Percentiles rank a stretch among this genome's conserved stretches.
phyloP scores from a whole-genome alignment of 2,797 vertebrate species.

The Oceanodroma leucorhoa region DNA sequence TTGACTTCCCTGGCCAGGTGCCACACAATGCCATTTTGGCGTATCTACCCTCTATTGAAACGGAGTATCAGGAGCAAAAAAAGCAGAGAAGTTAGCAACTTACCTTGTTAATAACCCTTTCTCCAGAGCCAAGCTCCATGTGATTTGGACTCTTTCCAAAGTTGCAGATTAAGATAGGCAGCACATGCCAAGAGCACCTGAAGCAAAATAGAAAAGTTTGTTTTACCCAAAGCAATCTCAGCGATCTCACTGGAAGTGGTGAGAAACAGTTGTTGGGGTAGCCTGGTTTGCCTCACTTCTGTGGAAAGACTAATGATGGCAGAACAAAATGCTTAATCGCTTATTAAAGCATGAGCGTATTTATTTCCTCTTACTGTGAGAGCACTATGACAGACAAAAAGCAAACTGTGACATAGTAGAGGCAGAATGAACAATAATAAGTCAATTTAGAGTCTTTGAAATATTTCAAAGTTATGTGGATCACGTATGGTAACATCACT shows the following conservation, averaged over 20 bases:
- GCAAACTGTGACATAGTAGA: not conserved
- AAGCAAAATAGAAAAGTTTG: slow-evolving; percentile 7
- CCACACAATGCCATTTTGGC: not conserved
- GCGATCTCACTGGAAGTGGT: not conserved
- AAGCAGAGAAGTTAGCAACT: not conserved
- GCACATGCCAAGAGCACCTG: not conserved
- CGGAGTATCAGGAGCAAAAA: not conserved
- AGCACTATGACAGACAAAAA: not conserved
- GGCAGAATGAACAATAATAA: not conserved
- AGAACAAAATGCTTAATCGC: not conserved
- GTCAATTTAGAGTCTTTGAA: not conserved
- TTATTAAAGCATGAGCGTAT: slow-evolving; percentile 17
- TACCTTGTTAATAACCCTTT: not conserved
- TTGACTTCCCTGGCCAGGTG: not conserved
- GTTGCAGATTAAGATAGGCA: not conserved
- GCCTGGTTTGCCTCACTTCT: not conserved
- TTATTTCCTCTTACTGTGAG: not conserved
- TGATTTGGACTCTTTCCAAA: not conserved
- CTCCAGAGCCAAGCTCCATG: not conserved
- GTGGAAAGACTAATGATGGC: not conserved
- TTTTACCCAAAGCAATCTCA: not conserved
- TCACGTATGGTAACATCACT: not conserved
- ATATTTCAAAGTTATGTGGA: not conserved
- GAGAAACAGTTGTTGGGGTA: not conserved
- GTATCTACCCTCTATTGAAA: not conserved